Conservation (phyloP, 2,113 vertebrate species). For the Cromileptes altivelis region DNA sequence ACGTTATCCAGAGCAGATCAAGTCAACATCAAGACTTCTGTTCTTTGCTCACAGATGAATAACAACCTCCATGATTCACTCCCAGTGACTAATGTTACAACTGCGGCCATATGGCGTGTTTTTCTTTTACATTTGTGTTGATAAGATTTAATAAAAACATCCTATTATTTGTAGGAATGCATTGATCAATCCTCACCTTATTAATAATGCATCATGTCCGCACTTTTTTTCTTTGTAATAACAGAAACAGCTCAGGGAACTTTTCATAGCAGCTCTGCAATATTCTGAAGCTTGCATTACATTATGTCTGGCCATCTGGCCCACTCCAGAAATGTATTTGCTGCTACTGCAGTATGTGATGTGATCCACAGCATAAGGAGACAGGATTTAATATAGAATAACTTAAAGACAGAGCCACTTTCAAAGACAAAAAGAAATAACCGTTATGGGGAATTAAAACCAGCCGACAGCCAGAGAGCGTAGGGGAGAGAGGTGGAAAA, state of each 20-base stretch:
- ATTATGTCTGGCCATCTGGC: conserved; percentile 15
- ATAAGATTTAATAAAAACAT: not conserved
- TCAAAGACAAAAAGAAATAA: not conserved
- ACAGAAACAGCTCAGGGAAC: not conserved
- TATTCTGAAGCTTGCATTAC: conserved; percentile 9
- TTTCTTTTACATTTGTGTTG: not conserved
- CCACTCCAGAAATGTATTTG: not conserved
- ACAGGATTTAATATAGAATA: not conserved
- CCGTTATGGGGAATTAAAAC: not conserved
- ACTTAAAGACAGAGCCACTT: not conserved
- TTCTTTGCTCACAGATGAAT: conserved; percentile 27
- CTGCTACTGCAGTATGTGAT: conserved; percentile 15
- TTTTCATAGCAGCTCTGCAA: not conserved
- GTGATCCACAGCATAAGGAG: conserved; percentile 8
- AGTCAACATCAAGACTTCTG: conserved; percentile 14
- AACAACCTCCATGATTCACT: conserved; percentile 11
- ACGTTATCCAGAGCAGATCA: conserved; percentile 51
- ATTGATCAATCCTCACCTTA: not conserved
- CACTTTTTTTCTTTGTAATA: not conserved
- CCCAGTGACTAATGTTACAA: not conserved
- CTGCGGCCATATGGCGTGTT: not conserved
- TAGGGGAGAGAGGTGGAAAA: not conserved
- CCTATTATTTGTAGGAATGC: not conserved
- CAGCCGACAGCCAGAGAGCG: not conserved
- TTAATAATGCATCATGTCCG: not conserved